These are phyloP conservation scores for Setophaga coronata DNA, from an alignment of 2,113 vertebrate species.

Conservation along the genomic window DNA sequence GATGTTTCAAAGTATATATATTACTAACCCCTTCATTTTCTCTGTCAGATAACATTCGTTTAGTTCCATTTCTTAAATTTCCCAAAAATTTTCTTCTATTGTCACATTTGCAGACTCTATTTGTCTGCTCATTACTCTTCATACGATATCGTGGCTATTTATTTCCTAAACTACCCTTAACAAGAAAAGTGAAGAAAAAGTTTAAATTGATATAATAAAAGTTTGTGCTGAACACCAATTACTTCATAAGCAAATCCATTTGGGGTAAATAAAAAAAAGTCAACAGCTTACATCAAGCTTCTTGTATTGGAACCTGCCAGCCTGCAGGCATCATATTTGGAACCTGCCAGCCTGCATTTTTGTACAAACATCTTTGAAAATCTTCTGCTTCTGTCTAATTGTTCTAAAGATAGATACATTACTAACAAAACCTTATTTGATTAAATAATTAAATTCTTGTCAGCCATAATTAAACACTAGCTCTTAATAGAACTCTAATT, in stretches of 20 bases:
- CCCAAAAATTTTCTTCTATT: not conserved
- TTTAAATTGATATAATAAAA: not conserved
- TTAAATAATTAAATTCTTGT: conserved; percentile 50
- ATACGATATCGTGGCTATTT: not conserved
- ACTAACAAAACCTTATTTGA: conserved; percentile 23
- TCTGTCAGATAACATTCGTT: not conserved
- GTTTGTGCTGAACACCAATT: not conserved
- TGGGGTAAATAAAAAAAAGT: not conserved
- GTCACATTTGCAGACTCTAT: not conserved
- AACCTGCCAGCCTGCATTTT: not conserved
- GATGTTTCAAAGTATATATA: not conserved
- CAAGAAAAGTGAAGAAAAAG: not conserved
- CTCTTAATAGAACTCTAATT: conserved; percentile 14
- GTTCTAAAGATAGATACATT: conserved; percentile 27
- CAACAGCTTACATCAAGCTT: not conserved
- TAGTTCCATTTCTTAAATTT: not conserved
- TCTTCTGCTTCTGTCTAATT: not conserved
- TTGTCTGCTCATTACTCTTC: not conserved
- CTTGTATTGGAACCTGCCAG: not conserved
- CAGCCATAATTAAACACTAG: conserved; percentile 26
- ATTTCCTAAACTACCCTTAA: not conserved
- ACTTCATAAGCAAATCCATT: not conserved
- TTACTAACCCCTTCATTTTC: not conserved
- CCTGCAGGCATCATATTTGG: not conserved
- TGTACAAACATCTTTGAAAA: not conserved